Evolutionary conservation across 2,113 vertebrate genomes (phyloP).

Genomic region (Arvicanthis niloticus): DNA sequence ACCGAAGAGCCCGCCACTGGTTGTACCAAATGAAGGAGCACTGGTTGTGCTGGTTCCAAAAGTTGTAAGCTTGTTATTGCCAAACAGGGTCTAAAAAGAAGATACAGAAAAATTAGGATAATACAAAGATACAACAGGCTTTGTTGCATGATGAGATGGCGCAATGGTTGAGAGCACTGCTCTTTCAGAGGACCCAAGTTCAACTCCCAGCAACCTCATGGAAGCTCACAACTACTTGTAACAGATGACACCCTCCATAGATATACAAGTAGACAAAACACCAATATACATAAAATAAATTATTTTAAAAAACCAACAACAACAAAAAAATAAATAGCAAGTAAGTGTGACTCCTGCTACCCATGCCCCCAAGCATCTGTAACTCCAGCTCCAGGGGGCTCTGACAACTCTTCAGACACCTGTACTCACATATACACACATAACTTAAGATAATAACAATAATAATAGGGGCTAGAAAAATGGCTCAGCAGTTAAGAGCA

Average conservation of each 20-base stretch:
- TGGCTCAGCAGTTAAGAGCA: background rate
- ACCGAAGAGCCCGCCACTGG: constrained; percentile 94
- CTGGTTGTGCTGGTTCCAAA: constrained; percentile 97
- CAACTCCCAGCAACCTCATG: background rate
- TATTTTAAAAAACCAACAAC: background rate
- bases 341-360: background rate
- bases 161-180: background rate
- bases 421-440: background rate
- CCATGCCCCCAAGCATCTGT: background rate
- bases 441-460: background rate
- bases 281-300: background rate
- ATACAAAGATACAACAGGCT: background rate
- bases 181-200: background rate
- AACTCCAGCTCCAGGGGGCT: background rate
- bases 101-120: background rate
- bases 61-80: constrained; percentile 92
- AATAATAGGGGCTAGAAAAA: background rate
- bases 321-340: background rate
- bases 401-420: too few relatives aligned
- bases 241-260: background rate
- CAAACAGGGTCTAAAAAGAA: constrained; percentile 92
- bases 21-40: constrained; percentile 94
- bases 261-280: background rate
- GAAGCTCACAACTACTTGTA: background rate
- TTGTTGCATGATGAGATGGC: background rate